Evolutionary conservation across 2,888 invertebrate genomes (phyloP), one percentile per base, ranked within the genome.

Genomic region (Plebejus argus): DNA sequence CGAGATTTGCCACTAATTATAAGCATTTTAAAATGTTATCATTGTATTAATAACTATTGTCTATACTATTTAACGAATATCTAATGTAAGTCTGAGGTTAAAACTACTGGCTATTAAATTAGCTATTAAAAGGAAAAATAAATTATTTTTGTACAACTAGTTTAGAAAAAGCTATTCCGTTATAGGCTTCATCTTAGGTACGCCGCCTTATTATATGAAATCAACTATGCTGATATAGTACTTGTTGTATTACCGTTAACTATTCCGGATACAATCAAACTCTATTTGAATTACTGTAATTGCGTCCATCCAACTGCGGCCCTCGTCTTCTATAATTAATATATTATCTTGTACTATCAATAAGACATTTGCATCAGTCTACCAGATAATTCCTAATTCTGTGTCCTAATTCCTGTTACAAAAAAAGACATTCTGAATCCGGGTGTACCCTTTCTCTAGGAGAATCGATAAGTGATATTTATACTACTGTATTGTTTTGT

Each of bases 161-260:
- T 53, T 53, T 10, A 15, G 53, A 18, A 53, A 53, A 12, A 53
- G 4, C 28, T 28, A 33, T 45, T 45, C 45, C 28, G 74, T 53
- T 74, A 1, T 39, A 15, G 5, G 45, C 18, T 74, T 12, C 15
- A 7, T 18, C 28, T 28, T 2, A 74, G 7, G 5, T 74, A 49
- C 28, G 28, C 28, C 3, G 7, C 74, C 74, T 74, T 74, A 33
- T 15, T 15, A 72, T 15, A 72, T 28, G 49, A 49, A 72, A 72
- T 49, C 53, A 53, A 15, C 49, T 45, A 53, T 53, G 45, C 0
- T 61, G 28, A 66, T 33, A 66, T 61, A 61, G 61, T 20, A 72
- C 45, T 72, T 72, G 72, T 72, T 72, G 28, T 74, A 74, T 53
- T 74, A 74, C 23, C 28, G 49, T 49, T 49, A 74, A 74, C 53